Evolutionary conservation across 2,888 invertebrate species (phyloP).

Genomic region (Drosophila gaucha): DNA sequence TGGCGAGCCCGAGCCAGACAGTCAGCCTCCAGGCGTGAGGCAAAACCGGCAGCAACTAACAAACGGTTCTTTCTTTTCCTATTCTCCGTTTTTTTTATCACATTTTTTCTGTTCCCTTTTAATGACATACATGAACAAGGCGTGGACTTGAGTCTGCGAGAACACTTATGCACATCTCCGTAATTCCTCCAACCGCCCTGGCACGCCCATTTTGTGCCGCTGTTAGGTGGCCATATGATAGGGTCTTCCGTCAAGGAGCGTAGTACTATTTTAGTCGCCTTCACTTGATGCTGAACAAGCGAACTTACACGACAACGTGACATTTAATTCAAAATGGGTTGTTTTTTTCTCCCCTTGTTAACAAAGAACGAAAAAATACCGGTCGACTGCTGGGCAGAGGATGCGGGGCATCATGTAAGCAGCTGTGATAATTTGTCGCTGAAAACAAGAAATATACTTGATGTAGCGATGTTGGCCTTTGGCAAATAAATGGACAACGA

Average conservation of each 20-base stretch:
- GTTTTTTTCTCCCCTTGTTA: conserved; percentile 44
- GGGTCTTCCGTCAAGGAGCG: conserved; percentile 49
- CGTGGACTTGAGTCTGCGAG: conserved; percentile 33
- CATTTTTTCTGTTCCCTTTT: conserved; percentile 40
- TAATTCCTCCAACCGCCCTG: not conserved
- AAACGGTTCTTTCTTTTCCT: conserved; percentile 28
- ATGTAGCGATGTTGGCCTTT: conserved; percentile 18
- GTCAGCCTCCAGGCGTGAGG: conserved; percentile 26
- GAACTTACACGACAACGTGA: conserved; percentile 67
- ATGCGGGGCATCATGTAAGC: conserved; percentile 6
- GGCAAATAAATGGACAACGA: conserved; percentile 11
- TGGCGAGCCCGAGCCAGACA: conserved; percentile 27
- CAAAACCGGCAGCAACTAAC: conserved; percentile 48
- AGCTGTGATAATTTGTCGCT: conserved; percentile 22
- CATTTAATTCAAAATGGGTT: conserved; percentile 69
- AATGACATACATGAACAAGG: conserved; percentile 64
- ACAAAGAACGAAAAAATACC: conserved; percentile 16
- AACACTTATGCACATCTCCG: conserved; percentile 30
- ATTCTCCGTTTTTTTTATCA: conserved; percentile 1
- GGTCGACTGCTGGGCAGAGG: conserved; percentile 12
- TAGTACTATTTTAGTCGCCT: conserved; percentile 65
- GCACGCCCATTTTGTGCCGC: not conserved
- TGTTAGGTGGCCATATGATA: conserved; percentile 49
- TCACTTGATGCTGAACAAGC: conserved; percentile 65
- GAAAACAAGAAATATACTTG: not conserved